Percentiles rank a stretch among this genome's conserved stretches.
These are phyloP conservation scores for Ladona fulva DNA, from an alignment of 1,140 invertebrate species.

Conservation along the genomic window DNA sequence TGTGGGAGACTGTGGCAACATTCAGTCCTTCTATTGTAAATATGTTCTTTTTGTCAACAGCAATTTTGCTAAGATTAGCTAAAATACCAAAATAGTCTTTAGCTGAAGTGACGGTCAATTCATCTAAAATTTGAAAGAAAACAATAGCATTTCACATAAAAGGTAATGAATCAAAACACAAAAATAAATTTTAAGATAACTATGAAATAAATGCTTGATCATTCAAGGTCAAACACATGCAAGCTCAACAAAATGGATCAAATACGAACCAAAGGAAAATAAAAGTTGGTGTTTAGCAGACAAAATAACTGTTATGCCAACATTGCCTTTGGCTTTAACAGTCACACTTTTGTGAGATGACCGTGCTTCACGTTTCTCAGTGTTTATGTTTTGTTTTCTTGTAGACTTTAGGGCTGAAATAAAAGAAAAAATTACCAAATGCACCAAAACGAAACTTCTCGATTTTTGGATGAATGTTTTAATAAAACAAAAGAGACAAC, in stretches of 20 bases:
- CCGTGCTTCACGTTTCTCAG: neutral
- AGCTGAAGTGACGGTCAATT: conserved; percentile 15
- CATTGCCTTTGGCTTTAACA: conserved; percentile 44
- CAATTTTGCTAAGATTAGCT: conserved; percentile 34
- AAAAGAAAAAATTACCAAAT: no score
- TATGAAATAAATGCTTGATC: conserved; percentile 22
- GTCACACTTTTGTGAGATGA: conserved; percentile 33
- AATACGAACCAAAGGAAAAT: conserved; percentile 43
- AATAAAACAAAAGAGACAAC: neutral
- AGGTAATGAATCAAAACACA: neutral
- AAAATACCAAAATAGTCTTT: conserved; percentile 21
- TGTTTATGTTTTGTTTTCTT: neutral
- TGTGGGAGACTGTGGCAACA: conserved; percentile 44
- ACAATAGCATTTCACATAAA: neutral
- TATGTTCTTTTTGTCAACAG: conserved; percentile 65
- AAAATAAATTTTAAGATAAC: neutral
- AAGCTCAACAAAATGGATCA: conserved; percentile 17
- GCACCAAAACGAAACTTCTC: neutral
- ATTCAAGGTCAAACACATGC: conserved; percentile 33
- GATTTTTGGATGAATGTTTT: neutral
- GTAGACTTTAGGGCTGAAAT: no score
- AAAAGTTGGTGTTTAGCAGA: conserved; percentile 51
- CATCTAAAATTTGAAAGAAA: conserved; percentile 14
- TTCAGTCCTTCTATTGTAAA: conserved; percentile 64
- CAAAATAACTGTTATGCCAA: conserved; percentile 47